Base-by-base conservation (phyloP, 2,797 vertebrate species). In the Megalops cyprinoides region DNA sequence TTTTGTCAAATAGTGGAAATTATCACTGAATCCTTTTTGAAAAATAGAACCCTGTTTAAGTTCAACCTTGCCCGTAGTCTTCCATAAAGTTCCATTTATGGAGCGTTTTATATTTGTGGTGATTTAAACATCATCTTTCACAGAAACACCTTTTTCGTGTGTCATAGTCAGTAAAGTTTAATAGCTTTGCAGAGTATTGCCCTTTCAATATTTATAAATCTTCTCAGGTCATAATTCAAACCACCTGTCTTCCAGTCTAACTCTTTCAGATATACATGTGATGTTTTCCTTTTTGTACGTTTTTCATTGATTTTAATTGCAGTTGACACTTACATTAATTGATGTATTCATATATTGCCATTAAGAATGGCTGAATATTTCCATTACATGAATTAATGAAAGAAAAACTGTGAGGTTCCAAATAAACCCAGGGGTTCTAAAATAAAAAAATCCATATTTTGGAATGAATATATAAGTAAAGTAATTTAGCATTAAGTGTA, bases 141-240 rank as follows among this genome's bases (percentile, higher is more conserved):
- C 84, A 76, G 53, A 81, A 84, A 82, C 80, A 78, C 79, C 23
- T 85, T 86, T 85, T 85, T 76, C n/a, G n/a, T n/a, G 60, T 82
- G 79, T 86, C 85, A 85, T 79, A 85, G 67, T 82, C 62, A 49
- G 77, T 86, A 76, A 87, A 85, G 67, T 85, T 81, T 78, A 86
- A 85, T 56, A 79, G 79, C 77, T 82, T 53, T 79, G 80, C 85
- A 82, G 73, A 80, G 82, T 73, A 81, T 86, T 87, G 71, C 75
- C 82, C 83, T 82, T 86, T 83, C 79, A 75, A 78, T 82, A 82
- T 83, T 28, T 81, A 85, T 84, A 82, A 87, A 85, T 81, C 75
- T 86, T 80, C 75, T 78, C 14, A 37, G 39, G 53, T 51, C 81
- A 15, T 87, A 84, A 87, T 81, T 44, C 78, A 67, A 82, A 89